Conservation (phyloP, 2,797 vertebrate genomes). For the Cossypha heuglini region DNA sequence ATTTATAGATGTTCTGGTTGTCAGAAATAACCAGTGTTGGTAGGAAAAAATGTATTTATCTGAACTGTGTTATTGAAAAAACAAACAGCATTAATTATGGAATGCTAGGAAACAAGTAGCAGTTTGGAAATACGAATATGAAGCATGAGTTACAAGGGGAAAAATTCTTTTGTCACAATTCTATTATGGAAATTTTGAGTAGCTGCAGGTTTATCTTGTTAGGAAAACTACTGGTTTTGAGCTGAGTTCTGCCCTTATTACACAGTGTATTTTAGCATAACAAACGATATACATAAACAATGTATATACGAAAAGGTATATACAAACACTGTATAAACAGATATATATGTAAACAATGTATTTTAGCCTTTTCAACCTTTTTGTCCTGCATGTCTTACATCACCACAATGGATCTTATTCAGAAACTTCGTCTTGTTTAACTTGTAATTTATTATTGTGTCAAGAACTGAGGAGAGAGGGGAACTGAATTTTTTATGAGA, state of each 20-base stretch:
- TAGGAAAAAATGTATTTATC: not conserved
- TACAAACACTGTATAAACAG: not conserved
- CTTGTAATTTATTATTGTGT: not conserved
- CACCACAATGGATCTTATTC: not conserved
- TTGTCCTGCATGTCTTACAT: not conserved
- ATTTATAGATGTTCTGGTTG: not conserved
- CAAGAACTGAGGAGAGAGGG: not conserved
- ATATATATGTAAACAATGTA: not conserved
- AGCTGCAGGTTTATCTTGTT: not conserved
- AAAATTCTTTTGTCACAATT: not conserved
- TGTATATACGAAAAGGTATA: not conserved
- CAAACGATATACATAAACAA: not conserved
- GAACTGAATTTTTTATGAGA: not conserved
- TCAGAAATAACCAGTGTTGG: not conserved
- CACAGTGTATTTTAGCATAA: not conserved
- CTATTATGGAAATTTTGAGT: not conserved
- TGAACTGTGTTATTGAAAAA: not conserved
- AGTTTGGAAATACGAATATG: slow-evolving; percentile 3
- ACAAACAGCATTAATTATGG: not conserved
- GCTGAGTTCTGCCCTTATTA: not conserved
- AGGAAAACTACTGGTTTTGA: not conserved
- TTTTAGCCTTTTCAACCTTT: not conserved
- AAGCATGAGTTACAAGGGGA: not conserved
- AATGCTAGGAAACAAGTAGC: slow-evolving; percentile 8
- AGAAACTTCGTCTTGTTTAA: not conserved